Conservation (phyloP, 2,113 vertebrate species). For the Pituophis catenifer region DNA sequence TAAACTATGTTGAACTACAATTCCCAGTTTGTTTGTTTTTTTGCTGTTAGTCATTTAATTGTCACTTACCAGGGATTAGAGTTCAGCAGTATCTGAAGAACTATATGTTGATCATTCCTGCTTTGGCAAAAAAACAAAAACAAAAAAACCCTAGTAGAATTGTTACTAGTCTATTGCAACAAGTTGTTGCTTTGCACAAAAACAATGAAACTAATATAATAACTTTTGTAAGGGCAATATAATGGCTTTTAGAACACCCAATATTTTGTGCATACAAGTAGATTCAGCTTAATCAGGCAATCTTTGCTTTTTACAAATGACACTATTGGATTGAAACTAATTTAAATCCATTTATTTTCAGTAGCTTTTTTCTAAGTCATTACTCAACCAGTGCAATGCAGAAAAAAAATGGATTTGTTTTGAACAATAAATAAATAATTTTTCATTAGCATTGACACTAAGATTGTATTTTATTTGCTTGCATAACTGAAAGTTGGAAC, state of each 20-base stretch:
- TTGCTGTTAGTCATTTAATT: not conserved
- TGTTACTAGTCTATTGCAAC: not conserved
- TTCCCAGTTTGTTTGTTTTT: not conserved
- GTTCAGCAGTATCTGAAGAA: not conserved
- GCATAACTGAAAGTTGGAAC: not conserved
- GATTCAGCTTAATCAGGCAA: not conserved
- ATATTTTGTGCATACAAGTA: not conserved
- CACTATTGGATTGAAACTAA: not conserved
- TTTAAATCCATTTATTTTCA: not conserved
- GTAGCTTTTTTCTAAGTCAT: not conserved
- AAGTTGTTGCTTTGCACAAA: not conserved
- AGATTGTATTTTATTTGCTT: not conserved
- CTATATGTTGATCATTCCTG: not conserved
- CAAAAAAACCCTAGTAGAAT: not conserved
- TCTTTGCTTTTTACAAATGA: not conserved
- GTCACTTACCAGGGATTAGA: not conserved
- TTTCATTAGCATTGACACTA: not conserved
- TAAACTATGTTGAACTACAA: not conserved
- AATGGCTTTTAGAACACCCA: not conserved
- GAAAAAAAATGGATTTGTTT: not conserved
- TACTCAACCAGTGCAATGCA: not conserved
- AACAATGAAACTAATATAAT: not conserved
- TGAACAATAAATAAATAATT: not conserved
- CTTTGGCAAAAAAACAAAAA: not conserved
- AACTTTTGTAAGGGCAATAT: not conserved